These are phyloP conservation scores for Poecilus cupreus DNA, from an alignment of 2,888 invertebrate genomes.

Conservation along the genomic window DNA sequence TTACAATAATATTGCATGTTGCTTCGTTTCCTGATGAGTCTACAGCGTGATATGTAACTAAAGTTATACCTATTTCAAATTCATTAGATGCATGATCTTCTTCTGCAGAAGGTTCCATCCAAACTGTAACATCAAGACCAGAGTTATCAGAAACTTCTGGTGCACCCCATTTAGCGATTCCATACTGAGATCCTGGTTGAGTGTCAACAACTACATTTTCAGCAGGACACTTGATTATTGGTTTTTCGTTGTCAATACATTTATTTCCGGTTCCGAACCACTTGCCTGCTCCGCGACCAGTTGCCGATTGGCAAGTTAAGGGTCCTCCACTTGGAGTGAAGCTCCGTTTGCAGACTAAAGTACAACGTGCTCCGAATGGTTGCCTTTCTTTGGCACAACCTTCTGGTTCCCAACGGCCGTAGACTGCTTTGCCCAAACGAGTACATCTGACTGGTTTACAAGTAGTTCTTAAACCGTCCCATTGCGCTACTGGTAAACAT, in stretches of 20 bases:
- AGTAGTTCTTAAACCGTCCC: constrained; percentile 80
- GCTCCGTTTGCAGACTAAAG: constrained; percentile 76
- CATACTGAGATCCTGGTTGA: constrained; percentile 74
- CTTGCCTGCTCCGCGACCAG: constrained; percentile 71
- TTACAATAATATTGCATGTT: constrained; percentile 77
- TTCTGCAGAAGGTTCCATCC: constrained; percentile 75
- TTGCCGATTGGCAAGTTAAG: constrained; percentile 62
- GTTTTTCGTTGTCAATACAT: constrained; percentile 75
- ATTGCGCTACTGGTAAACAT: constrained; percentile 80
- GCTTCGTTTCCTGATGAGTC: constrained; percentile 78
- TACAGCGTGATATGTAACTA: constrained; percentile 78
- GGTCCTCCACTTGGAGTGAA: constrained; percentile 76
- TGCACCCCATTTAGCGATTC: constrained; percentile 74
- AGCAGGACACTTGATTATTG: constrained; percentile 76
- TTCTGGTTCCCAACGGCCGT: constrained; percentile 75
- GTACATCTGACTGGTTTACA: constrained; percentile 73
- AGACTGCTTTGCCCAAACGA: constrained; percentile 72
- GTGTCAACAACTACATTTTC: constrained; percentile 71
- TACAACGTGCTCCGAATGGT: constrained; percentile 77
- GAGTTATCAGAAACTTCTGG: constrained; percentile 77
- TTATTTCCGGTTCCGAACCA: constrained; percentile 31
- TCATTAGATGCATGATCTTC: constrained; percentile 64
- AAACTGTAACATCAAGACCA: constrained; percentile 74
- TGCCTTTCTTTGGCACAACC: constrained; percentile 76
- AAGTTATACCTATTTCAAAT: constrained; percentile 77